Evolutionary conservation across 2,797 vertebrate genomes (phyloP), one percentile per base, ranked within the genome.

Genomic region (Phrynocephalus vlangalii): DNA sequence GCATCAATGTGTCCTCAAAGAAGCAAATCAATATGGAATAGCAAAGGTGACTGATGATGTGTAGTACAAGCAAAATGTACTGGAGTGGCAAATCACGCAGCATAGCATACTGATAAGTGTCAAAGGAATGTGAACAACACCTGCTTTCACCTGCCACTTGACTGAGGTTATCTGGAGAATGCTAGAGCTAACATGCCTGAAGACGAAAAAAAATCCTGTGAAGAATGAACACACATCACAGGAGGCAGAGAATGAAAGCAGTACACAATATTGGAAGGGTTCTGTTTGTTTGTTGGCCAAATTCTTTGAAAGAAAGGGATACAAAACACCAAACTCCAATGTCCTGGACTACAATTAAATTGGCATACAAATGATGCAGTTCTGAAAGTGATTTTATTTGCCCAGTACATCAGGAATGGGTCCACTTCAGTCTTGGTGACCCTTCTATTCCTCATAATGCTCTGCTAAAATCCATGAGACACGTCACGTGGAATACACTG

Each of bases 11-110:
- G 70, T 86, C 70, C 33, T 81, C 85, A 73, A 73, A 81, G 70
- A 86, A 66, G 22, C 56, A 75, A 73, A 81, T 81, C 85, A 73
- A 86, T 86, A 81, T 75, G 63, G 33, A 86, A 86, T 73, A 73
- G 48, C 68, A 86, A 86, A 81, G 79, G 52, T 73, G 79, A 75
- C 68, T 18, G 24, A 52, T 75, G 85, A 73, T 52, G 73, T 81
- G 70, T 81, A 86, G 81, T 79, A 66, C 33, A 86, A 86, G 85
- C 20, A 24, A 81, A 81, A 72, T 81, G 78, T 81, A 73, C 78
- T 30, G 85, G 73, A 50, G n/a, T 81, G 56, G 28, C 66, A 86
- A 86, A 86, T 86, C 63, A 75, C 75, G 33, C 33, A 81, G 38
- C 5, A 20, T 66, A 16, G 16, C 30, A 63, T 68, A 71, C 5